Evolutionary conservation across 1,140 invertebrate genomes (phyloP).

Genomic region (Drosophila arizonae): DNA sequence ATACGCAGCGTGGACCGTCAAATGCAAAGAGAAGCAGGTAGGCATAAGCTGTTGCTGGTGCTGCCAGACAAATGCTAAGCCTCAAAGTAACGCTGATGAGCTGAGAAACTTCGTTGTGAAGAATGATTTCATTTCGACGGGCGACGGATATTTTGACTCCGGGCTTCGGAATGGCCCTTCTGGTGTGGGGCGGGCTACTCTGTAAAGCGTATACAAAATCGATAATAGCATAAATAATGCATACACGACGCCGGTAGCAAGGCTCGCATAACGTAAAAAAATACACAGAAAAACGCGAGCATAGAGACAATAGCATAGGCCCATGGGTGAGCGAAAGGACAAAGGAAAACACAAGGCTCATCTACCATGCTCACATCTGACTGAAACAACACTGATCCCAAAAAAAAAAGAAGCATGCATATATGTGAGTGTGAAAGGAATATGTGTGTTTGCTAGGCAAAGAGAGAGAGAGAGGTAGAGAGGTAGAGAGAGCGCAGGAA

Average conservation of each 20-base stretch:
- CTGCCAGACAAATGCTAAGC: constrained; percentile 57
- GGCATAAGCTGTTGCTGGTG: constrained; percentile 16
- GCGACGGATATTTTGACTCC: constrained; percentile 44
- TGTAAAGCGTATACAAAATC: constrained; percentile 70
- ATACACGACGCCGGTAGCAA: constrained; percentile 43
- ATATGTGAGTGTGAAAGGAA: neutral
- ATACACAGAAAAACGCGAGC: constrained; percentile 10
- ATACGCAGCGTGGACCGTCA: constrained; percentile 52
- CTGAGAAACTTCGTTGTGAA: constrained; percentile 57
- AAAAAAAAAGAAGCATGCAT: constrained; percentile 47
- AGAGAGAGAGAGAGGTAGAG: neutral
- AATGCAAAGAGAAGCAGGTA: constrained; percentile 44
- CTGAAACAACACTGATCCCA: constrained; percentile 54
- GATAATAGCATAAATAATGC: constrained; percentile 81
- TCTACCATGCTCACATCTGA: constrained; percentile 55
- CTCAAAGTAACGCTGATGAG: constrained; percentile 73
- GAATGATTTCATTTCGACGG: constrained; percentile 73
- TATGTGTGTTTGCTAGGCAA: constrained; percentile 28
- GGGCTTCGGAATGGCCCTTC: neutral
- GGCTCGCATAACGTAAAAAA: constrained; percentile 21
- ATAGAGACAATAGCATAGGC: constrained; percentile 67
- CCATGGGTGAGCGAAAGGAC: constrained; percentile 64
- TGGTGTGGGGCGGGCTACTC: constrained; percentile 16
- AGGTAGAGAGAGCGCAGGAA: constrained; percentile 1
- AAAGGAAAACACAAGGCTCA: constrained; percentile 45